A percentile compares a stretch with the other conserved stretches of the same genome.
These are phyloP conservation scores for Cochlearius cochlearius DNA, from an alignment of 2,113 vertebrate species.

Conservation along the genomic window DNA sequence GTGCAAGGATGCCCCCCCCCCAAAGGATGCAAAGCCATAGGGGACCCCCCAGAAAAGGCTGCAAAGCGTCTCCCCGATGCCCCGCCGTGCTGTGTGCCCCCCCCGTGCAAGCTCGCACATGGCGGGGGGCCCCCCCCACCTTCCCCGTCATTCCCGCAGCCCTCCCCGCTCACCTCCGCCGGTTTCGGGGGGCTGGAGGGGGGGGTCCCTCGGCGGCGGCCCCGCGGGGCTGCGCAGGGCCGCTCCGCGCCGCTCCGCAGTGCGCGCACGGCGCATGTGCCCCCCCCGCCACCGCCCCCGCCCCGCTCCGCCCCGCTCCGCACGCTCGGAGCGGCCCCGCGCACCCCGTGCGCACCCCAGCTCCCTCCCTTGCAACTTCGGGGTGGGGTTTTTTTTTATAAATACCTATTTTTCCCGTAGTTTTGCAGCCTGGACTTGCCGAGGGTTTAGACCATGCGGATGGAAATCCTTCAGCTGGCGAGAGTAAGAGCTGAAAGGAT, in stretches of 20 bases:
- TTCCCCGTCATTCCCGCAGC: background rate
- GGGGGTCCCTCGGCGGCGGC: background rate
- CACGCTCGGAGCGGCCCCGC: background rate
- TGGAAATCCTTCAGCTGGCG: fast-evolving
- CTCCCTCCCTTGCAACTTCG: background rate
- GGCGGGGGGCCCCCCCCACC: background rate
- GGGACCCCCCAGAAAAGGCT: too few species aligned
- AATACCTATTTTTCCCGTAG: fast-evolving
- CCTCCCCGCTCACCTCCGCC: background rate
- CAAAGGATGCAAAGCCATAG: too few species aligned
- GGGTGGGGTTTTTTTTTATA: too few species aligned
- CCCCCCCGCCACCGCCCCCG: background rate
- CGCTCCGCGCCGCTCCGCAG: constrained; percentile 10
- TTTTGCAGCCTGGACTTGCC: background rate
- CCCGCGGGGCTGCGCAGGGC: background rate
- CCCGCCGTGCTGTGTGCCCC: too few species aligned
- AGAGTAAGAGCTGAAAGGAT: fast-evolving
- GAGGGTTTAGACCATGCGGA: background rate
- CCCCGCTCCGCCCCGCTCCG: background rate
- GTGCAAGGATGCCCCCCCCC: too few species aligned
- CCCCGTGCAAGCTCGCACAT: too few species aligned
- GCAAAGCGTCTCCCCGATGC: too few species aligned
- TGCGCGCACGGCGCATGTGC: constrained; percentile 19
- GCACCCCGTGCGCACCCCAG: background rate
- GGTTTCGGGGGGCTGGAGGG: background rate